Conservation (phyloP, 2,113 vertebrate genomes). For the Leptobrachium ailaonicum region DNA sequence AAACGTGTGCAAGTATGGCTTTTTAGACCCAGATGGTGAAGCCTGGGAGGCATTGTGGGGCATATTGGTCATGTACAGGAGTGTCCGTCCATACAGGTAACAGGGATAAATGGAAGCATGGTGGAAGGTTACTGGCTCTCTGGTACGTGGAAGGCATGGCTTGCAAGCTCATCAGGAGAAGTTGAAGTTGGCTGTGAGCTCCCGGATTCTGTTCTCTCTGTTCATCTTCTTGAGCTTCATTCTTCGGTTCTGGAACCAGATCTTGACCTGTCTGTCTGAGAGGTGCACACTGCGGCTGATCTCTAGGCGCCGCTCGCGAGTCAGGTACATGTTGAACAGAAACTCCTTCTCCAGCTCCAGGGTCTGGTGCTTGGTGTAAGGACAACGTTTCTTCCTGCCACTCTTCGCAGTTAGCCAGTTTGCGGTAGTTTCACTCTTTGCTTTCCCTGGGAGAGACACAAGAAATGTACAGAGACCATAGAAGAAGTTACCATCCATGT, state of each 20-base stretch:
- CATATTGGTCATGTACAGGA: constrained; percentile 58
- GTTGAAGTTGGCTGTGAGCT: constrained; percentile 94
- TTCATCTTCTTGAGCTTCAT: constrained; percentile 99
- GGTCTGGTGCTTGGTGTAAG: constrained; percentile 98
- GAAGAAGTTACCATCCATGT: background rate
- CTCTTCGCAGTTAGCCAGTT: constrained; percentile 98
- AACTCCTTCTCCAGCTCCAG: constrained; percentile 99
- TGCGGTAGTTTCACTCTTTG: constrained; percentile 84
- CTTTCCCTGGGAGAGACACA: constrained; percentile 72
- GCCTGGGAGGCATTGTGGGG: constrained; percentile 52
- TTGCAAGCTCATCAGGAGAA: constrained; percentile 90
- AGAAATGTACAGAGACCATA: background rate
- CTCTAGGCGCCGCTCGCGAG: constrained; percentile 96
- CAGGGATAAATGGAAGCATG: constrained; percentile 53
- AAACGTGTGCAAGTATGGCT: constrained; percentile 60
- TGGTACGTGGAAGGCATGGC: constrained; percentile 54
- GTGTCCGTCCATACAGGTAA: constrained; percentile 69
- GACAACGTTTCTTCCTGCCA: constrained; percentile 96
- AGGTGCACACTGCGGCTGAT: constrained; percentile 98
- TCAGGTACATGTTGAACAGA: constrained; percentile 99
- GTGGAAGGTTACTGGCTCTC: constrained; percentile 64
- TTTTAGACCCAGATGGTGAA: constrained; percentile 59
- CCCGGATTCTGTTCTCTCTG: constrained; percentile 94
- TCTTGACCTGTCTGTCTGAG: constrained; percentile 99
- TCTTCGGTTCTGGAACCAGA: constrained; percentile 99